Evolutionary conservation across 2,888 invertebrate species (phyloP).

Genomic region (Papilio gigon): DNA sequence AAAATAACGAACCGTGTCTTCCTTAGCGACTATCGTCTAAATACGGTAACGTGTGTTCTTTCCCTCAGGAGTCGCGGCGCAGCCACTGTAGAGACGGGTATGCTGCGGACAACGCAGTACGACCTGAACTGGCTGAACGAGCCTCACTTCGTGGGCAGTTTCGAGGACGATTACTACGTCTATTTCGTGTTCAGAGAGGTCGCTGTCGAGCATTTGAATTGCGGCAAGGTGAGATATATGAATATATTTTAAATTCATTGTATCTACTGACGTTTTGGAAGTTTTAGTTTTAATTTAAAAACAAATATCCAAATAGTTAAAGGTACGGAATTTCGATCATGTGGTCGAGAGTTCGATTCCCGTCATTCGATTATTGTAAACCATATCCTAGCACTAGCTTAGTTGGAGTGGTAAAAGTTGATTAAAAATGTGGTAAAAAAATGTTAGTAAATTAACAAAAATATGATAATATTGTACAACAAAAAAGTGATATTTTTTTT

Average conservation of each 20-base stretch:
- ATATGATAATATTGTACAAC: too few species aligned
- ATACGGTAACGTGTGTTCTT: neutral
- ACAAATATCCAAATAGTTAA: too few species aligned
- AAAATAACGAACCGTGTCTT: too few species aligned
- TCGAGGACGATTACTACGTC: constrained; percentile 93
- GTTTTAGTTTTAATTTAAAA: too few species aligned
- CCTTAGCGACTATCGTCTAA: constrained; percentile 5
- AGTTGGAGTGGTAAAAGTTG: too few species aligned
- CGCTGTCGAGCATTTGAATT: constrained; percentile 96
- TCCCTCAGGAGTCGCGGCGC: constrained; percentile 70
- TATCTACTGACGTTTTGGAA: neutral
- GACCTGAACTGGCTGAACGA: constrained; percentile 95
- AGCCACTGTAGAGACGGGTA: constrained; percentile 66
- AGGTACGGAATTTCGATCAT: too few species aligned
- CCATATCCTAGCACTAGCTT: too few species aligned
- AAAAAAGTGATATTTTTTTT: too few species aligned
- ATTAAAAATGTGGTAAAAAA: too few species aligned
- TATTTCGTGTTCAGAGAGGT: constrained; percentile 96
- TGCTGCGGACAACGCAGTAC: constrained; percentile 89
- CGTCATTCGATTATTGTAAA: too few species aligned
- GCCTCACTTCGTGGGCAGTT: constrained; percentile 95
- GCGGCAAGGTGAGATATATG: constrained; percentile 88
- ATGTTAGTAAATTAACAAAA: too few species aligned
- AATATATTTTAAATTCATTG: neutral
- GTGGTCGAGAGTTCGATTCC: too few species aligned